Conservation (phyloP, 2,797 vertebrate genomes). For the Characodon lateralis region DNA sequence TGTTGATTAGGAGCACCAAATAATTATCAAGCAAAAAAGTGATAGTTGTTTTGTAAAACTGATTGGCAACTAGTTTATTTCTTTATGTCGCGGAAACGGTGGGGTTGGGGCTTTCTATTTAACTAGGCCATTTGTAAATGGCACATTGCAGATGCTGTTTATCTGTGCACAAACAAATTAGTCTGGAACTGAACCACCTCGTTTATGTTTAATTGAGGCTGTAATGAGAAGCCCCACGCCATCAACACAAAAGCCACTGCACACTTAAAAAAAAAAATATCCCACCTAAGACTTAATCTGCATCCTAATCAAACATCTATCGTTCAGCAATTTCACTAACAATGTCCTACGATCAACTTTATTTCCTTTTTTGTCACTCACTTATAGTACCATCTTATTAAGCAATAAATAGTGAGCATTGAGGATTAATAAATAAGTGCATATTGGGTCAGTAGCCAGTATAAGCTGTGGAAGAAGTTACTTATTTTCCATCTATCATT, state of each 20-base stretch:
- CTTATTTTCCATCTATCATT: too few species aligned
- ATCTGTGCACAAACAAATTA: slow-evolving; percentile 70
- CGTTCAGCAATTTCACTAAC: slow-evolving; percentile 11
- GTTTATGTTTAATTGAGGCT: slow-evolving; percentile 70
- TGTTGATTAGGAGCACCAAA: slow-evolving; percentile 6
- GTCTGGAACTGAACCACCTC: slow-evolving; percentile 54
- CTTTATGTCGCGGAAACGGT: not conserved
- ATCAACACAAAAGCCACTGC: slow-evolving; percentile 26
- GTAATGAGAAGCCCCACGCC: slow-evolving; percentile 63
- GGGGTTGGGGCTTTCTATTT: slow-evolving; percentile 17
- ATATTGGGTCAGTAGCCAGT: too few species aligned
- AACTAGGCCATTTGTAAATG: slow-evolving; percentile 68
- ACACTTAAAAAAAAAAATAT: slow-evolving; percentile 4
- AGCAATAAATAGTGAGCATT: not conserved
- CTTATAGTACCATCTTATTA: slow-evolving; percentile 6
- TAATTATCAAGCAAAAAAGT: not conserved
- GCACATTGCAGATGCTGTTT: slow-evolving; percentile 65
- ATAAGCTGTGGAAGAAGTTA: not conserved
- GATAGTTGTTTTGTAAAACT: not conserved
- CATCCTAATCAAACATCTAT: slow-evolving; percentile 30
- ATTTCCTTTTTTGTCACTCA: not conserved
- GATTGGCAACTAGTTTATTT: slow-evolving; percentile 1
- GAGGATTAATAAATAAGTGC: not conserved
- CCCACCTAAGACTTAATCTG: slow-evolving; percentile 18
- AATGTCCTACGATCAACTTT: slow-evolving; percentile 10